A percentile compares a stretch with the other conserved stretches of the same genome.
Conservation (phyloP, 2,888 invertebrate species). For the Nemoura dubitans region DNA sequence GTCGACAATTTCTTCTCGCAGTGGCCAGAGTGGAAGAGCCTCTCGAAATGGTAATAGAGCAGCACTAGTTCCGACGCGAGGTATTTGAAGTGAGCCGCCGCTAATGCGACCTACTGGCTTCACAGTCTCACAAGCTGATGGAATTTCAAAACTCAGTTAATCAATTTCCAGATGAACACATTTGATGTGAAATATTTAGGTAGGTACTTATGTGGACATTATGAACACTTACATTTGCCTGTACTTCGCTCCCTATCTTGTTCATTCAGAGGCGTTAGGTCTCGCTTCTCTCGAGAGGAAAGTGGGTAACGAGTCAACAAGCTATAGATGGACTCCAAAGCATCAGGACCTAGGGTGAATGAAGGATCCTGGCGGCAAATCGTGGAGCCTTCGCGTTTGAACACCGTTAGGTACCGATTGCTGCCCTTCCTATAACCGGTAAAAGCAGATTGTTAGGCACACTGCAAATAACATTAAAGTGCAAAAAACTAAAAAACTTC, state of each 20-base stretch:
- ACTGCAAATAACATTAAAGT: neutral
- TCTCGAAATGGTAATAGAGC: constrained; percentile 69
- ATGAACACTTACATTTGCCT: neutral
- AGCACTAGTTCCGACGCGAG: constrained; percentile 65
- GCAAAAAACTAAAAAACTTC: neutral
- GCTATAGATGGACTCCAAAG: constrained; percentile 70
- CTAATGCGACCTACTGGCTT: constrained; percentile 72
- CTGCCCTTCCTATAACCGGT: constrained; percentile 65
- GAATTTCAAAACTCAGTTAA: constrained; percentile 51
- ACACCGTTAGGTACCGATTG: constrained; percentile 74
- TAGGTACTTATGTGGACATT: neutral
- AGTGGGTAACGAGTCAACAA: constrained; percentile 74
- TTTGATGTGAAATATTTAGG: neutral
- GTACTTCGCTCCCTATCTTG: constrained; percentile 64
- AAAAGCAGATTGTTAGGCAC: neutral
- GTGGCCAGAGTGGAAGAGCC: constrained; percentile 74
- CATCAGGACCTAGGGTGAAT: constrained; percentile 70
- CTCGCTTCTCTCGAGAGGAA: constrained; percentile 74
- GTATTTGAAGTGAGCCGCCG: constrained; percentile 74
- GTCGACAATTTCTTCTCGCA: constrained; percentile 72
- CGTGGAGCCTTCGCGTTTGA: constrained; percentile 73
- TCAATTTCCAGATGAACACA: neutral
- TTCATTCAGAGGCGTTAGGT: constrained; percentile 73
- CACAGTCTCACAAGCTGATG: constrained; percentile 51
- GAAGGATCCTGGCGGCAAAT: constrained; percentile 74